Percentiles rank a stretch among this genome's conserved stretches.
phyloP scores from a whole-genome alignment of 1,140 invertebrate species.

The Drosophila jambulina region DNA sequence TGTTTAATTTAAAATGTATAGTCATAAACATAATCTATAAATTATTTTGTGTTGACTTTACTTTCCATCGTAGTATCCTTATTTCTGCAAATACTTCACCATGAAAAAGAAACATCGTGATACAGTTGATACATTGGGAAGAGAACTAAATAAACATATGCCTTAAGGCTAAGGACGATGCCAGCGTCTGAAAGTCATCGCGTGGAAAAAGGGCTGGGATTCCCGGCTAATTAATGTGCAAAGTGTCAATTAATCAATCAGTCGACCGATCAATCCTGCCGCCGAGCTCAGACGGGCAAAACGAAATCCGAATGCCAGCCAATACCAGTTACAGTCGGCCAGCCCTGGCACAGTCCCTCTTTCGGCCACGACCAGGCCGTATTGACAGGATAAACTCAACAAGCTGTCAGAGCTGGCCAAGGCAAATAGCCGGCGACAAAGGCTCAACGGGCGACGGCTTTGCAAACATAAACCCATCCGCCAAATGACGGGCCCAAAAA shows the following conservation, averaged over 20 bases:
- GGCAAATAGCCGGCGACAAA: conserved; percentile 72
- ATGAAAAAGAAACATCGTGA: background rate
- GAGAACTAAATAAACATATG: conserved; percentile 25
- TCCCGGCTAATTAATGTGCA: conserved; percentile 75
- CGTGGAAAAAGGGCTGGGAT: conserved; percentile 24
- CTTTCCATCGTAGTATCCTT: background rate
- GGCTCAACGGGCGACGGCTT: conserved; percentile 50
- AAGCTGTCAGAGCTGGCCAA: conserved; percentile 68
- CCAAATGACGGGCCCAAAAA: background rate
- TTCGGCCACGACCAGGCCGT: conserved; percentile 20
- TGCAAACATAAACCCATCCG: conserved; percentile 47
- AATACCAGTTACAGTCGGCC: conserved; percentile 34
- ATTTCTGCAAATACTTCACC: background rate
- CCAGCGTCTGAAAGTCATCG: conserved; percentile 38
- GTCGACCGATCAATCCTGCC: conserved; percentile 72
- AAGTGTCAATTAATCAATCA: conserved; percentile 83
- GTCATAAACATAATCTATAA: too few relatives aligned
- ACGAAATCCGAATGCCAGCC: conserved; percentile 44
- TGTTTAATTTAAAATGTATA: background rate
- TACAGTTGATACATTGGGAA: background rate
- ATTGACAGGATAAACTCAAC: conserved; percentile 80
- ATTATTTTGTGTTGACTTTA: too few relatives aligned
- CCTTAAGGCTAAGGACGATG: conserved; percentile 37
- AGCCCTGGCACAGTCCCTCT: background rate
- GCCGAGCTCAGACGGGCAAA: conserved; percentile 34